A percentile compares a stretch with the other conserved stretches of the same genome.
phyloP scores from a whole-genome alignment of 2,113 vertebrate genomes.

The Nibea coibor region DNA sequence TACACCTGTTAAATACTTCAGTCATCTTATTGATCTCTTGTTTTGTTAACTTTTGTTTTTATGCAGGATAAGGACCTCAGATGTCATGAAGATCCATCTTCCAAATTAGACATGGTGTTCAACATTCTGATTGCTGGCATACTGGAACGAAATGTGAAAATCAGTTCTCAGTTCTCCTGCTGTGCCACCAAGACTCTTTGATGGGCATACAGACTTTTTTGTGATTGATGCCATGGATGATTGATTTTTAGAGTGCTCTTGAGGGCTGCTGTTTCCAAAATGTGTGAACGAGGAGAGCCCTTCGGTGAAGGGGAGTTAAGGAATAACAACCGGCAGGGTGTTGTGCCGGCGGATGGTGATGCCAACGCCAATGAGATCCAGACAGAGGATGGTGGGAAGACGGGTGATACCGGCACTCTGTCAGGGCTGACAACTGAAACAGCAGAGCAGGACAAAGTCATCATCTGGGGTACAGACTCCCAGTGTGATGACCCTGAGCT shows the following conservation, averaged over 20 bases:
- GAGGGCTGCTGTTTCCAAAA: slow-evolving; percentile 60
- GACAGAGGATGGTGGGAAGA: slow-evolving; percentile 52
- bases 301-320: slow-evolving; percentile 57
- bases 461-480: slow-evolving; percentile 81
- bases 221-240: slow-evolving; percentile 38
- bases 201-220: slow-evolving; percentile 21
- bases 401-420: slow-evolving; percentile 47
- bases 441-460: slow-evolving; percentile 74
- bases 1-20: not conserved
- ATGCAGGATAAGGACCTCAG: slow-evolving; percentile 46
- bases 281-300: slow-evolving; percentile 75
- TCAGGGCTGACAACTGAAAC: slow-evolving; percentile 50
- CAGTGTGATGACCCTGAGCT: slow-evolving; percentile 84
- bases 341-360: slow-evolving; percentile 64
- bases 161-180: not conserved
- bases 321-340: slow-evolving; percentile 79
- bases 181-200: slow-evolving; percentile 28
- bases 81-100: slow-evolving; percentile 26
- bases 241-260: slow-evolving; percentile 55
- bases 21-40: slow-evolving; percentile 1
- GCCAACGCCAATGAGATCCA: slow-evolving; percentile 82
- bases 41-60: slow-evolving; percentile 12
- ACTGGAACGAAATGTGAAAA: slow-evolving; percentile 31
- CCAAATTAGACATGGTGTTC: slow-evolving; percentile 30
- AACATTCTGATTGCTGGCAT: not conserved